Evolutionary conservation across 1,140 invertebrate genomes (phyloP).

Genomic region (Lepidurus packardi): DNA sequence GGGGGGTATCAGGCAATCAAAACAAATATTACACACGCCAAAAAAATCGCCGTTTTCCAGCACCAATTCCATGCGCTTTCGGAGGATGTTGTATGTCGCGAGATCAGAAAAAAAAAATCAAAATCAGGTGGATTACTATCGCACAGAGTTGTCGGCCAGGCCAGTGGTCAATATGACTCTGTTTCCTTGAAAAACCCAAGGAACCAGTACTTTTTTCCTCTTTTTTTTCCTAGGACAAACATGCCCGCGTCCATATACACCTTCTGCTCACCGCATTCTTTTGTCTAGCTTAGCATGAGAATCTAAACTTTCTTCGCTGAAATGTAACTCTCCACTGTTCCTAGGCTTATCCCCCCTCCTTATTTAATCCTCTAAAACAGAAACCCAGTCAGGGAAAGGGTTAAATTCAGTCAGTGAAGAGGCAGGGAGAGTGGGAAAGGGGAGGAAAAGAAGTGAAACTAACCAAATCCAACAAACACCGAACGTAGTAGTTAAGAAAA

Average conservation of each 20-base stretch:
- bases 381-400: too few relatives aligned
- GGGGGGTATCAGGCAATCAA: neutral
- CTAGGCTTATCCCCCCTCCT: neutral
- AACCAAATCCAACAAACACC: conserved; percentile 18
- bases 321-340: neutral
- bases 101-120: neutral
- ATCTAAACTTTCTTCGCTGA: neutral
- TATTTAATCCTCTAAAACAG: too few relatives aligned
- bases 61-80: neutral
- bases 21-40: neutral
- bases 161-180: too few relatives aligned
- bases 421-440: too few relatives aligned
- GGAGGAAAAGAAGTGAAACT: neutral
- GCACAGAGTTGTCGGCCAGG: too few relatives aligned
- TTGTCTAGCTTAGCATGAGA: neutral
- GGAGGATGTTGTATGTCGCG: neutral
- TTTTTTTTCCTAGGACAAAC: neutral
- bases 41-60: neutral
- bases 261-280: neutral
- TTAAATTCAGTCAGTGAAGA: too few relatives aligned
- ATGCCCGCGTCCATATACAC: neutral
- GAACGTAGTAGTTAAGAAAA: neutral
- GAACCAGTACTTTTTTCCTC: neutral
- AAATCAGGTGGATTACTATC: neutral
- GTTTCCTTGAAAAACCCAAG: too few relatives aligned